phyloP scores from a whole-genome alignment of 2,113 vertebrate species.

The pig (Sus scrofa) region T2T-Sscrofa CM000817.6:2260001-2260500 shows the following conservation, averaged over 20 bases:
- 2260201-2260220: neutral
- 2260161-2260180: neutral
- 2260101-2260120: neutral
- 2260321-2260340: neutral
- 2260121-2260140: neutral
- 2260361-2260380: neutral
- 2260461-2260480: neutral
- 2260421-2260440: neutral
- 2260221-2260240: neutral
- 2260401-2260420: neutral
- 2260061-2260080: neutral
- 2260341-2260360: neutral
- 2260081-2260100: neutral
- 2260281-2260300: neutral
- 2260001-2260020: neutral
- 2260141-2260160: neutral
- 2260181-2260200: neutral
- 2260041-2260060: neutral
- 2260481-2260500: neutral
- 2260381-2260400: neutral
- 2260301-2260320: neutral
- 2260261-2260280: neutral
- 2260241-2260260: neutral
- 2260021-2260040: neutral
- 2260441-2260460: neutral